Evolutionary conservation across 2,113 vertebrate genomes (phyloP).

Genomic region (Chaetops frenatus): DNA sequence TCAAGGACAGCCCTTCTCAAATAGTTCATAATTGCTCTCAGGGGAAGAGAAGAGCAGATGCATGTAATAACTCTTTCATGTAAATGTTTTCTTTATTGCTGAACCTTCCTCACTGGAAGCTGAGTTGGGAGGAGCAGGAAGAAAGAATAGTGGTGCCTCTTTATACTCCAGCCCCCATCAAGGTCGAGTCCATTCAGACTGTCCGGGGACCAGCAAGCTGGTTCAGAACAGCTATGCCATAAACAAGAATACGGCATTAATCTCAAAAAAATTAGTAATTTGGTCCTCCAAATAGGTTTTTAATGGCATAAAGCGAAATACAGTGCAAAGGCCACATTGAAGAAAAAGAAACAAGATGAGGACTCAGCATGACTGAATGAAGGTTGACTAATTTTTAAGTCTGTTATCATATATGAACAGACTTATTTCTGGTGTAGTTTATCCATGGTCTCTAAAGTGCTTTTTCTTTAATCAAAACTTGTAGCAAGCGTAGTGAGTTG

Average conservation of each 20-base stretch:
- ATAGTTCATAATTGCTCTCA: neutral
- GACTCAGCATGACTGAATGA: neutral
- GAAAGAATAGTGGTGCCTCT: neutral
- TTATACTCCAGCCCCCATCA: neutral
- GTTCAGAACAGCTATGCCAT: neutral
- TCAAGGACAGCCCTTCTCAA: conserved; percentile 12
- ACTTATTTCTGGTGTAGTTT: neutral
- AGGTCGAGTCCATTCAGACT: neutral
- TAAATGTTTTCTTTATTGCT: neutral
- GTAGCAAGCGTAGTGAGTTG: neutral
- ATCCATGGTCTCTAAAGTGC: neutral
- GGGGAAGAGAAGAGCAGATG: neutral
- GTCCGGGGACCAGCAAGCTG: neutral
- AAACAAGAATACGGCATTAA: neutral
- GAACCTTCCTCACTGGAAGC: neutral
- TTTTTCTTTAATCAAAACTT: neutral
- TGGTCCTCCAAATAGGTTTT: neutral
- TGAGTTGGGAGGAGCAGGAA: neutral
- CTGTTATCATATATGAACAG: neutral
- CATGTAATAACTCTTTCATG: neutral
- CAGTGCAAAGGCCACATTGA: neutral
- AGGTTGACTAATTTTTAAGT: neutral
- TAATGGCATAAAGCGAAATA: neutral
- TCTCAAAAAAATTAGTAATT: neutral
- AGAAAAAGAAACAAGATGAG: neutral